Evolutionary conservation across 2,888 invertebrate genomes (phyloP).

Genomic region (Pollenia angustigena): DNA sequence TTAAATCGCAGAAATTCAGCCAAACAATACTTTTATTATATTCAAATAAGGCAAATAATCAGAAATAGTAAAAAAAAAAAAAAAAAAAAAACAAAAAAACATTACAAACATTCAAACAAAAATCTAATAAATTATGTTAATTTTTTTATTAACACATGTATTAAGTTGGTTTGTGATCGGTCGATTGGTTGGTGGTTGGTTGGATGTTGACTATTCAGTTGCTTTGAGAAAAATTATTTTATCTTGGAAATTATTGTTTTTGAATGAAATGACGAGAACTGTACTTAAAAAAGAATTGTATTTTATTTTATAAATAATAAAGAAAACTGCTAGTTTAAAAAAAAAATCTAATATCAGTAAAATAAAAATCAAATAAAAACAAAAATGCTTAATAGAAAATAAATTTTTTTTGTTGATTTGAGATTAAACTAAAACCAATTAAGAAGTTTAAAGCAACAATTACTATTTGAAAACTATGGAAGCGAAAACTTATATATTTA

Average conservation of each 20-base stretch:
- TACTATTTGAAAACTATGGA: too few species aligned
- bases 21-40: slow-evolving; percentile 48
- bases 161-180: slow-evolving; percentile 33
- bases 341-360: background rate
- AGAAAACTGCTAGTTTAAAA: background rate
- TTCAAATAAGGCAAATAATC: slow-evolving; percentile 37
- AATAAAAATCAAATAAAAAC: background rate
- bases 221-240: slow-evolving; percentile 1
- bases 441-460: too few species aligned
- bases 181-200: background rate
- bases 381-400: background rate
- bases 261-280: background rate
- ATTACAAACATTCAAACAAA: slow-evolving; percentile 28
- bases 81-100: background rate
- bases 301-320: slow-evolving; percentile 16
- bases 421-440: too few species aligned
- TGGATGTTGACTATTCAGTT: background rate
- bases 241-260: background rate
- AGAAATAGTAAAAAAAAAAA: background rate
- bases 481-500: too few species aligned
- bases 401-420: too few species aligned
- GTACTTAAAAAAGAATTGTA: background rate
- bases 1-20: background rate
- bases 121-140: slow-evolving; percentile 60
- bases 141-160: slow-evolving; percentile 48